Base-by-base conservation (phyloP, 2,797 vertebrate genomes). In the Spinibarbus caldwelli region DNA sequence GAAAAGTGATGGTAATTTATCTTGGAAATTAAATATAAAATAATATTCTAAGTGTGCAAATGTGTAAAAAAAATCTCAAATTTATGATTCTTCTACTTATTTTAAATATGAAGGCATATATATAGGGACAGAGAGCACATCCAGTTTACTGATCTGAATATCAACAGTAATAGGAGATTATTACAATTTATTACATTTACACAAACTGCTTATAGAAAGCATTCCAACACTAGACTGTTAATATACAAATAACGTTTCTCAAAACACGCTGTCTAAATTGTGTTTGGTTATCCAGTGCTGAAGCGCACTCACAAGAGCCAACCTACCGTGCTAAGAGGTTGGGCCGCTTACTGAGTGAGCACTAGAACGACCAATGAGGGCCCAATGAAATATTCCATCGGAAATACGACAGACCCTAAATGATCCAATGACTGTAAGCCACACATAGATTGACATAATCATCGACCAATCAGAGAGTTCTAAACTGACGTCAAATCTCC, bases 381-480 rank as follows among this genome's bases (percentile, higher is more conserved):
- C 4, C 26, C 23, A 47, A 2, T 1, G 45, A 12, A 45, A 41
- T 31, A 8, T 52, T 4, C 57, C 2, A 77, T 2, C 47, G 7
- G 15, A 2, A 2, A 4, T 2, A 71, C 57, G 1, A 43, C 12
- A 67, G 2, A 1, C 17, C 21, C 29, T 54, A 66, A 47, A 49
- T 19, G 15, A 67, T 7, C 89, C 90, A 90, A 92, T 89, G 41
- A 67, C n/a, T 86, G 7, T 17, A 2, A 3, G 14, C 5, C 0
- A 19, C 23, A 6, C 1, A 9, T 47, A 19, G 64, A 90, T 87
- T 9, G 87, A 88, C 78, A 71, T 64, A 9, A 10, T 0, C 0
- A 4, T 11, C 21, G 71, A n/a, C 95, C 94, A 94, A 94, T 95
- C 78, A 78, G n/a, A 87, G 17, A 0, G 5, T 59, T 41, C 26